Percentiles rank a stretch among this genome's conserved stretches.
Conservation (phyloP, 2,113 vertebrate species). For the Sprattus sprattus region DNA sequence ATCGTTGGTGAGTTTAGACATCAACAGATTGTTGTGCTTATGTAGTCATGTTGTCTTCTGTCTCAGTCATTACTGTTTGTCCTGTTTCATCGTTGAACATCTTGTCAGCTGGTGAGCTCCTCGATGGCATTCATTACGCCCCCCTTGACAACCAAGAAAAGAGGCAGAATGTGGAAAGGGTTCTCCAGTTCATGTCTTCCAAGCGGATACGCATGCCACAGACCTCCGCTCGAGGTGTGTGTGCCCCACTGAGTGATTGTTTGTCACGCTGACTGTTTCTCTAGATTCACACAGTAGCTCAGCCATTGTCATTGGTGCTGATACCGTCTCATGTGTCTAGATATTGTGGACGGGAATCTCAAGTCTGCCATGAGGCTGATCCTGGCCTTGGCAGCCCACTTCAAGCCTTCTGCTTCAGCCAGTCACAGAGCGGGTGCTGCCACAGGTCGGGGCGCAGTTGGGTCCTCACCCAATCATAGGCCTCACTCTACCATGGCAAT, state of each 20-base stretch:
- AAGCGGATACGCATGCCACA: conserved; percentile 95
- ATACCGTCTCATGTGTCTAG: conserved; percentile 59
- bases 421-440: conserved; percentile 59
- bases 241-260: background rate
- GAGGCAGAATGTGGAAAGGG: conserved; percentile 90
- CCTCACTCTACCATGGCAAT: conserved; percentile 83
- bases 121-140: conserved; percentile 74
- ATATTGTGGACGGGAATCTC: conserved; percentile 93
- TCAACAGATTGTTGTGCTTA: background rate
- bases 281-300: background rate
- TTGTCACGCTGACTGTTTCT: background rate
- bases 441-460: conserved; percentile 53
- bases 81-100: conserved; percentile 15
- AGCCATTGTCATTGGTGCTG: background rate
- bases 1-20: conserved; percentile 87
- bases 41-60: background rate
- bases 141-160: conserved; percentile 86
- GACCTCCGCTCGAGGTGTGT: conserved; percentile 87
- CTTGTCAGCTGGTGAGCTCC: conserved; percentile 83
- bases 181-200: conserved; percentile 89
- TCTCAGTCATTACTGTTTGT: background rate
- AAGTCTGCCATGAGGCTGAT: conserved; percentile 96
- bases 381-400: conserved; percentile 93
- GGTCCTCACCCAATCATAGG: conserved; percentile 65
- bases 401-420: conserved; percentile 82